Conservation (phyloP, 2,113 vertebrate species). For the Misgurnus mizolepis region DNA sequence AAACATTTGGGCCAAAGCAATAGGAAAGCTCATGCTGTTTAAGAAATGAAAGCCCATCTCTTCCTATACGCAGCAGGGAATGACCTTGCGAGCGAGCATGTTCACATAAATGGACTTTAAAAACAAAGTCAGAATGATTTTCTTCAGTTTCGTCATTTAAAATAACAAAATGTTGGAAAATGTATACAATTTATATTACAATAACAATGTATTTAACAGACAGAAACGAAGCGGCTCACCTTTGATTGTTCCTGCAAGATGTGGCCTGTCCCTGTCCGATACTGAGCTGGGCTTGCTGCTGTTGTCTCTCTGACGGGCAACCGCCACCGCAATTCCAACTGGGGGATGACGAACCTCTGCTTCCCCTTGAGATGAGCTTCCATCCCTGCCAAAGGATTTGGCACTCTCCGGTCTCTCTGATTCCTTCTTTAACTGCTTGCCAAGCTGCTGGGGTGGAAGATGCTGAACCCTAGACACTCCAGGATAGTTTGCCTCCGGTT, state of each 20-base stretch:
- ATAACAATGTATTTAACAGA: not conserved
- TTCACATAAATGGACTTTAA: slow-evolving; percentile 27
- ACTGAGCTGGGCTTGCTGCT: slow-evolving; percentile 79
- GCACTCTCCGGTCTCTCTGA: slow-evolving; percentile 89
- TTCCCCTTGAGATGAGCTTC: slow-evolving; percentile 81
- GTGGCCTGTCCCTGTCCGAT: slow-evolving; percentile 78
- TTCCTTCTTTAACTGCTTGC: slow-evolving; percentile 86
- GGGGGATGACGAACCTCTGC: slow-evolving; percentile 93
- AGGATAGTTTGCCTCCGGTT: slow-evolving; percentile 68
- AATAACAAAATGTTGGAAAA: not conserved
- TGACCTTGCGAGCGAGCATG: slow-evolving; percentile 29
- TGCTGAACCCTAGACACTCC: slow-evolving; percentile 73
- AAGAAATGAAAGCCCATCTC: slow-evolving; percentile 35
- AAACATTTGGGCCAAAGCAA: slow-evolving; percentile 51
- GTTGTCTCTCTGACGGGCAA: slow-evolving; percentile 93
- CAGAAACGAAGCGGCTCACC: slow-evolving; percentile 66
- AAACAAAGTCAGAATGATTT: not conserved
- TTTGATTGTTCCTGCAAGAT: slow-evolving; percentile 85
- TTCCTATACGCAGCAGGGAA: slow-evolving; percentile 27
- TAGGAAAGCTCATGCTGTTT: slow-evolving; percentile 32
- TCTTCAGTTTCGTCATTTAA: not conserved
- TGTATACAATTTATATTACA: not conserved
- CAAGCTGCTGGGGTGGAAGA: slow-evolving; percentile 69
- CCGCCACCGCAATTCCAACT: slow-evolving; percentile 92
- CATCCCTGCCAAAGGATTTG: slow-evolving; percentile 86